A percentile compares a stretch with the other conserved stretches of the same genome.
phyloP scores from a whole-genome alignment of 2,113 vertebrate genomes.

The Myocastor coypus region DNA sequence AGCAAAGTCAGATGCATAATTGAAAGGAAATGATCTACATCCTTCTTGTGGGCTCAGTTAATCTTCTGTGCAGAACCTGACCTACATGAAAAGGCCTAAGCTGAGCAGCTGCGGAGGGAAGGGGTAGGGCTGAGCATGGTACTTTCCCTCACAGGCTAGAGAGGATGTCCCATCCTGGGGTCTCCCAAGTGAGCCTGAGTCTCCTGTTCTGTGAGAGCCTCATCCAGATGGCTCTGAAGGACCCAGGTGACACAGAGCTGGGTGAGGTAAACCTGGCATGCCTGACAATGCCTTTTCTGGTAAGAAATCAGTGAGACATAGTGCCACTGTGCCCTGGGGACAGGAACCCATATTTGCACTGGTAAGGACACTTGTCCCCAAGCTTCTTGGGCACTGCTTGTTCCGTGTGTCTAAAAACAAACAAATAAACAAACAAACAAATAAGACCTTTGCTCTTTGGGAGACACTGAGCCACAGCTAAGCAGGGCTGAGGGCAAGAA shows the following conservation, averaged over 20 bases:
- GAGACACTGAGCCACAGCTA: neutral
- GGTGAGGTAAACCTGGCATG: too few species aligned
- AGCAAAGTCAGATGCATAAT: neutral
- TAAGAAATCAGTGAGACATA: neutral
- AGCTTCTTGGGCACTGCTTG: neutral
- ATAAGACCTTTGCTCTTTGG: too few species aligned
- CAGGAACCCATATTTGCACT: neutral
- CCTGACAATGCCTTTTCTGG: too few species aligned
- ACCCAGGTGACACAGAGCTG: neutral
- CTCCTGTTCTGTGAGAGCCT: neutral
- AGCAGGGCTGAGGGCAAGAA: neutral
- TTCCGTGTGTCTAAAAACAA: neutral
- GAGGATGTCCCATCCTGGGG: neutral
- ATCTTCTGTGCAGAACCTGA: neutral
- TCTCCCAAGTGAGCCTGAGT: neutral
- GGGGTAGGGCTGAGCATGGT: neutral
- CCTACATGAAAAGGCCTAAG: neutral
- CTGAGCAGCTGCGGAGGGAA: neutral
- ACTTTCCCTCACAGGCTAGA: neutral
- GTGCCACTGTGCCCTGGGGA: too few species aligned
- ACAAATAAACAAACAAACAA: too few species aligned
- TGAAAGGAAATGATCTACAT: neutral
- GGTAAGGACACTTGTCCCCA: fast-evolving
- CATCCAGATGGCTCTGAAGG: neutral
- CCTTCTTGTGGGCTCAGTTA: neutral